Percentiles rank a stretch among this genome's conserved stretches.
Conservation (phyloP, 2,888 invertebrate genomes). For the Creontiades dilutus region DNA sequence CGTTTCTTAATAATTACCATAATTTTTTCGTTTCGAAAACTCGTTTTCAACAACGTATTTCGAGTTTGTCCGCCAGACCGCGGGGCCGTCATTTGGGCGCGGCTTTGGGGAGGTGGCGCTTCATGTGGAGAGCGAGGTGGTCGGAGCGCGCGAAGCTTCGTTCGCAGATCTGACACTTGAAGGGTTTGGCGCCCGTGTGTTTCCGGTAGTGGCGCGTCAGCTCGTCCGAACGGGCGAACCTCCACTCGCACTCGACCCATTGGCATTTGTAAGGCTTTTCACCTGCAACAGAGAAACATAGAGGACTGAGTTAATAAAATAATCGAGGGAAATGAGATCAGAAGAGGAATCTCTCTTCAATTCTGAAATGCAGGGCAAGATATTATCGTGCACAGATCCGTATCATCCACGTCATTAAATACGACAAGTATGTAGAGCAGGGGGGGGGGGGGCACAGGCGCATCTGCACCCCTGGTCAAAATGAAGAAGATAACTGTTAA, state of each 20-base stretch:
- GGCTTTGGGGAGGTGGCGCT: conserved; percentile 89
- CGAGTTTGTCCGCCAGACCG: neutral
- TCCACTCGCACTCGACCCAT: conserved; percentile 81
- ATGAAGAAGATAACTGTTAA: too few species aligned
- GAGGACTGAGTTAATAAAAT: neutral
- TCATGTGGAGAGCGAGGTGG: conserved; percentile 82
- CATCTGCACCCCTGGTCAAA: too few species aligned
- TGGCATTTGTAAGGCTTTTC: conserved; percentile 82
- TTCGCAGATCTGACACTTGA: conserved; percentile 81
- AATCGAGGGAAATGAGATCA: neutral
- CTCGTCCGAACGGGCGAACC: conserved; percentile 82
- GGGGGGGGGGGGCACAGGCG: too few species aligned
- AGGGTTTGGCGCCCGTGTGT: conserved; percentile 82
- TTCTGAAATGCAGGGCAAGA: too few species aligned
- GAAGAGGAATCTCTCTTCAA: too few species aligned
- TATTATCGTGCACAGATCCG: too few species aligned
- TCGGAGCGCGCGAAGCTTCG: conserved; percentile 82
- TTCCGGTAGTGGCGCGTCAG: conserved; percentile 82
- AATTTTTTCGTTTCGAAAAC: neutral
- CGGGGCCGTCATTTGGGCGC: conserved; percentile 82
- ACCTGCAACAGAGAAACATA: conserved; percentile 78
- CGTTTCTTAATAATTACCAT: neutral
- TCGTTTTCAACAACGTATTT: neutral
- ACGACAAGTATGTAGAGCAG: too few species aligned
- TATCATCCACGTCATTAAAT: too few species aligned